phyloP scores from a whole-genome alignment of 2,113 vertebrate species.

The Larimichthys polyactis region DNA sequence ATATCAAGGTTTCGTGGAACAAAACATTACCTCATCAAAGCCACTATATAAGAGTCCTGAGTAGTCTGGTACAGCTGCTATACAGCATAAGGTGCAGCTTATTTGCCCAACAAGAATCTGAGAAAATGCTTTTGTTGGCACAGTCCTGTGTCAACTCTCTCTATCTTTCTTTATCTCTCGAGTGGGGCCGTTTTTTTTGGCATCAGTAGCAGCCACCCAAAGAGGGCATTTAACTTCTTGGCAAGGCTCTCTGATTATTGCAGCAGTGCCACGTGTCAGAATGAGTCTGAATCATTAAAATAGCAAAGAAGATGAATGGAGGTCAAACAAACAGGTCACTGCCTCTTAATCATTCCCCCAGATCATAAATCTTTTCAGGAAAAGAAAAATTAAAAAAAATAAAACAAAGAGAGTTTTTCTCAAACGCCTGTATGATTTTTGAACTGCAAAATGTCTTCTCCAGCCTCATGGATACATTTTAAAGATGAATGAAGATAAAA shows the following conservation, averaged over 20 bases:
- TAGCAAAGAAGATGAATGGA: slow-evolving; percentile 49
- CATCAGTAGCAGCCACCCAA: neutral
- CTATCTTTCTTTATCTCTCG: neutral
- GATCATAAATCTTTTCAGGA: slow-evolving; percentile 20
- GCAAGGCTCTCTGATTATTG: slow-evolving; percentile 33
- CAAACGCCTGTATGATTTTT: neutral
- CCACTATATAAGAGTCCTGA: neutral
- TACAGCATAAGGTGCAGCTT: neutral
- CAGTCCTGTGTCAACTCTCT: neutral
- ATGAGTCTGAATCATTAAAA: slow-evolving; percentile 36
- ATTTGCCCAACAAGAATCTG: neutral
- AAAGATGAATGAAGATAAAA: neutral
- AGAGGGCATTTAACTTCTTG: slow-evolving; percentile 21
- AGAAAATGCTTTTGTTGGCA: neutral
- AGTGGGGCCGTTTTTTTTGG: neutral
- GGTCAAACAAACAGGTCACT: slow-evolving; percentile 52
- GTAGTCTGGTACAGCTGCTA: neutral
- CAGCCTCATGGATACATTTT: neutral
- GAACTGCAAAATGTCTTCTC: slow-evolving; percentile 2
- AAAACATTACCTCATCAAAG: neutral
- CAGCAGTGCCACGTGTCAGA: slow-evolving; percentile 39
- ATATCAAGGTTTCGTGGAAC: too few relatives aligned
- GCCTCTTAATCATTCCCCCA: slow-evolving; percentile 40
- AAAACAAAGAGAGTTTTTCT: neutral
- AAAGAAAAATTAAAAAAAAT: neutral